These are phyloP conservation scores for Podarcis siculus DNA, from an alignment of 2,797 vertebrate species.

Conservation along the genomic window DNA sequence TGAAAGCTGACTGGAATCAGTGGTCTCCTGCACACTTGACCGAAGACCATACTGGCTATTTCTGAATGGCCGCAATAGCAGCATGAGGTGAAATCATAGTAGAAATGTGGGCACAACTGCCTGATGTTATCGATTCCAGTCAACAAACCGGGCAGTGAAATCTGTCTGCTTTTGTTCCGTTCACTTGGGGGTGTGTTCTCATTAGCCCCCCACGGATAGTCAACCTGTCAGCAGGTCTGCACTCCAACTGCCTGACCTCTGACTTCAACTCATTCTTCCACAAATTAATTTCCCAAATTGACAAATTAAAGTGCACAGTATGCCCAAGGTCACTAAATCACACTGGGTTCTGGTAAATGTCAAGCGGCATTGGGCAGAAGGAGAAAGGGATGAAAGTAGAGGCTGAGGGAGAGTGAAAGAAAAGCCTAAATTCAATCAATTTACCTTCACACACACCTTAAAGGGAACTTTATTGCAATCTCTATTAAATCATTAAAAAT, in stretches of 20 bases:
- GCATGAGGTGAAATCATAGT: constrained; percentile 64
- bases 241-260: constrained; percentile 83
- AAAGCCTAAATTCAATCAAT: neutral
- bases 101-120: constrained; percentile 63
- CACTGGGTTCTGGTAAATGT: constrained; percentile 79
- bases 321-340: constrained; percentile 78
- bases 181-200: constrained; percentile 79
- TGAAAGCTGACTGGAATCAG: constrained; percentile 26
- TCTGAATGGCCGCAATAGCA: constrained; percentile 58
- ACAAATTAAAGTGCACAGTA: constrained; percentile 80
- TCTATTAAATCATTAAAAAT: constrained; percentile 18
- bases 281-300: constrained; percentile 86
- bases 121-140: constrained; percentile 80
- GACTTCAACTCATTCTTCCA: constrained; percentile 83
- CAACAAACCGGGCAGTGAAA: constrained; percentile 76
- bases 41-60: constrained; percentile 34
- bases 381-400: neutral
- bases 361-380: constrained; percentile 52
- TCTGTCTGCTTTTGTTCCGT: constrained; percentile 83
- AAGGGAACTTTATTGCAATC: neutral
- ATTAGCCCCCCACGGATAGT: constrained; percentile 82
- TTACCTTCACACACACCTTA: neutral
- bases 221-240: constrained; percentile 82
- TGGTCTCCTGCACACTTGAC: neutral
- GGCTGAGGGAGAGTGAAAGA: neutral